phyloP scores from a whole-genome alignment of 1,140 invertebrate genomes.

The Calliopsis andreniformis region DNA sequence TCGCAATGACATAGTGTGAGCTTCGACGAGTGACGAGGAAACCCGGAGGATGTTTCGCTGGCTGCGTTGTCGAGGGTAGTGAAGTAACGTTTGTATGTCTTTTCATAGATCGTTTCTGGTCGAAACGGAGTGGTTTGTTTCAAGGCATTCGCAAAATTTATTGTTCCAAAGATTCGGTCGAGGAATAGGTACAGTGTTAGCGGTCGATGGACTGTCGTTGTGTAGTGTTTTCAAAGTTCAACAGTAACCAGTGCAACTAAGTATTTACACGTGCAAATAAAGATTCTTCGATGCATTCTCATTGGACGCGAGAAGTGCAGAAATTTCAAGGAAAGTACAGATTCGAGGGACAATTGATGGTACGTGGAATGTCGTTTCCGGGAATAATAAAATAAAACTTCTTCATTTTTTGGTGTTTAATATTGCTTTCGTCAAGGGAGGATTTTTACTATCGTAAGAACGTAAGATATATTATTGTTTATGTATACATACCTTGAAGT shows the following conservation, averaged over 20 bases:
- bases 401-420: not conserved
- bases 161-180: not conserved
- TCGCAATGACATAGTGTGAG: conserved; percentile 1
- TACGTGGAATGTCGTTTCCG: conserved; percentile 28
- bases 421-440: no score
- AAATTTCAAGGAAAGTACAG: conserved; percentile 21
- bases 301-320: not conserved
- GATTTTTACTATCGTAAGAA: no score
- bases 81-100: not conserved
- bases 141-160: not conserved
- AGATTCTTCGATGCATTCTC: not conserved
- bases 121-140: not conserved
- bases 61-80: not conserved
- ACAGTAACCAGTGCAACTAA: not conserved
- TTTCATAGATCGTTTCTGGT: not conserved
- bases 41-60: not conserved
- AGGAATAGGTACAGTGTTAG: not conserved
- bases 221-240: not conserved
- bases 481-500: no score
- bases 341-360: not conserved
- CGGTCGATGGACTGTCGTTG: not conserved
- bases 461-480: no score
- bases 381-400: not conserved
- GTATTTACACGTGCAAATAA: not conserved
- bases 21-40: not conserved